Evolutionary conservation across 2,888 invertebrate genomes (phyloP).

Genomic region (Mimachlamys varia): DNA sequence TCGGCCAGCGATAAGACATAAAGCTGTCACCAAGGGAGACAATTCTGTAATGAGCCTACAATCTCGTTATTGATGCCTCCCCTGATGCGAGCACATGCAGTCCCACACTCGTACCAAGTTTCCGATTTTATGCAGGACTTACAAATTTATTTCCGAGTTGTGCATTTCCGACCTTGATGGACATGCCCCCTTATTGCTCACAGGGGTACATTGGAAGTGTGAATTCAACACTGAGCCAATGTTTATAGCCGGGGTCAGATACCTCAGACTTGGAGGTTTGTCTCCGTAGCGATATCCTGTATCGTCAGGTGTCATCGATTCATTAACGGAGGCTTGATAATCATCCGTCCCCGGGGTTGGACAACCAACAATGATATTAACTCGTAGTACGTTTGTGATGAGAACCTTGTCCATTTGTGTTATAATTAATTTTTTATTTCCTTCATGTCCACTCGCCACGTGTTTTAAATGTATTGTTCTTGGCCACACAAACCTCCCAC

Average conservation of each 20-base stretch:
- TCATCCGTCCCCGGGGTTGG: constrained; percentile 7
- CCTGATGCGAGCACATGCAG: neutral
- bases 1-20: neutral
- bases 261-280: neutral
- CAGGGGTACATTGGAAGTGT: neutral
- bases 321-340: neutral
- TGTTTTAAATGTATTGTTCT: neutral
- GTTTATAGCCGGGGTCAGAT: neutral
- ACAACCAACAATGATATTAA: neutral
- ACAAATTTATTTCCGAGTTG: neutral
- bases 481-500: constrained; percentile 7
- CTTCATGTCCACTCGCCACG: neutral
- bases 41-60: neutral
- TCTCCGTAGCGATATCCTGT: constrained; percentile 4
- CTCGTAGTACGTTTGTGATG: neutral
- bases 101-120: neutral
- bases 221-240: neutral
- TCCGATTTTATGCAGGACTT: neutral
- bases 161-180: neutral
- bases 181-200: neutral
- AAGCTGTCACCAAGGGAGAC: constrained; percentile 7
- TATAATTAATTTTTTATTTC: constrained; percentile 31
- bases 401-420: constrained; percentile 18
- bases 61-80: neutral
- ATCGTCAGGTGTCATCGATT: constrained; percentile 21